Conservation (phyloP, 2,888 invertebrate species). For the Pseudococcus jackbeardsleyi region DNA sequence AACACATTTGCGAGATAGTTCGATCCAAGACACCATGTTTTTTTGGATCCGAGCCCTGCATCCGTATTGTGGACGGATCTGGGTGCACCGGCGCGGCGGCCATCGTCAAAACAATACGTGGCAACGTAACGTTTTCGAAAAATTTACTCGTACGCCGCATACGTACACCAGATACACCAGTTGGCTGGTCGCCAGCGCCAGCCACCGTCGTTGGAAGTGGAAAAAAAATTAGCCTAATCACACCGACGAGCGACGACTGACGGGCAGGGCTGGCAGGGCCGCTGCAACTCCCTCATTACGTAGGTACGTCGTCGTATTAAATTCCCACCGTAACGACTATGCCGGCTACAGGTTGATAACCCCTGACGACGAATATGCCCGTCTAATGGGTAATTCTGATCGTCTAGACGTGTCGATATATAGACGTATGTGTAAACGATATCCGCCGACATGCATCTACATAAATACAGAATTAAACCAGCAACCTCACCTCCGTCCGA, state of each 20-base stretch:
- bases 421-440: background rate
- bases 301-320: background rate
- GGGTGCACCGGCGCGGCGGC: background rate
- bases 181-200: background rate
- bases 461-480: background rate
- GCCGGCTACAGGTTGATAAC: background rate
- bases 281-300: slow-evolving; percentile 25
- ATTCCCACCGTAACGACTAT: background rate
- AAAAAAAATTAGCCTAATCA: slow-evolving; percentile 20
- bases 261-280: background rate
- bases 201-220: background rate
- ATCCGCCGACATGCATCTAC: background rate
- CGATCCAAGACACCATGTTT: background rate
- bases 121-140: slow-evolving; percentile 4
- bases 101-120: slow-evolving; percentile 20
- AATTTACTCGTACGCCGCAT: background rate
- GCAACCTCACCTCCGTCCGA: background rate
- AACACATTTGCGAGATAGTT: background rate
- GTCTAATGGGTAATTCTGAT: background rate
- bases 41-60: background rate
- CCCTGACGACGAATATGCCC: background rate
- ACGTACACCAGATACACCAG: background rate
- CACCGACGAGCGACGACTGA: background rate
- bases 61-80: too few species aligned
- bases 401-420: slow-evolving; percentile 17